Evolutionary conservation across 2,888 invertebrate genomes (phyloP), one percentile per base, ranked within the genome.

Genomic region (Oxystoma pomonae): DNA sequence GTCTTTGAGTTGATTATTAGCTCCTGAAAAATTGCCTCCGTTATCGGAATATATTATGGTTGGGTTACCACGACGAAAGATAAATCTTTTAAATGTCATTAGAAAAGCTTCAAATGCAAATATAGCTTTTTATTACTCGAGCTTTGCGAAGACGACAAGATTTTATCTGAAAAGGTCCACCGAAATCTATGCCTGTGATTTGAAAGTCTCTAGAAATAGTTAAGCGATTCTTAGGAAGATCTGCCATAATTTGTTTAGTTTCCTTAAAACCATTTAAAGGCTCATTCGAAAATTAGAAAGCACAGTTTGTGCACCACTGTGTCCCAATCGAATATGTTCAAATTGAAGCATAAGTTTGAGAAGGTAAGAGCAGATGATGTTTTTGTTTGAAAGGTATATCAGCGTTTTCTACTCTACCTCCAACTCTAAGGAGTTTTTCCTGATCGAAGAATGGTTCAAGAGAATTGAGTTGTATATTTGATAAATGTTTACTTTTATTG

Each of bases 151-250:
- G 51, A 16, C 49, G 49, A 5, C 67, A 68, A 16, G 69, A 58
- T 59, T 65, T 68, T n/a, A 70, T 20, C 0, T 65, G 18, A 52
- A 65, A 64, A 1, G 67, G 68, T 19, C 68, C 70, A 21, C 62
- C 67, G 55, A 60, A 71, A 22, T 71, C 72, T 2, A 72, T 61
- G 16, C 69, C 70, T 2, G 62, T 61, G 49, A 55, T 67, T 35
- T 59, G 19, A 52, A 70, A 69, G 1, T 68, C 64, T 22, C 67
- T 20, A 19, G 63, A 17, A 18, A 55, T 52, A 17, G 22, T n/a
- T 16, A 69, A 58, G 51, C 68, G 22, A 16, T 63, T 57, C 2
- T 52, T 50, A 2, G 69, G 69, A 58, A 68, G 52, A 58, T 68
- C 20, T 1, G 59, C 59, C 67, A 68, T 68, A 17, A 59, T 61